Conservation (phyloP, 2,797 vertebrate genomes). For the Gobio occitaniae region DNA sequence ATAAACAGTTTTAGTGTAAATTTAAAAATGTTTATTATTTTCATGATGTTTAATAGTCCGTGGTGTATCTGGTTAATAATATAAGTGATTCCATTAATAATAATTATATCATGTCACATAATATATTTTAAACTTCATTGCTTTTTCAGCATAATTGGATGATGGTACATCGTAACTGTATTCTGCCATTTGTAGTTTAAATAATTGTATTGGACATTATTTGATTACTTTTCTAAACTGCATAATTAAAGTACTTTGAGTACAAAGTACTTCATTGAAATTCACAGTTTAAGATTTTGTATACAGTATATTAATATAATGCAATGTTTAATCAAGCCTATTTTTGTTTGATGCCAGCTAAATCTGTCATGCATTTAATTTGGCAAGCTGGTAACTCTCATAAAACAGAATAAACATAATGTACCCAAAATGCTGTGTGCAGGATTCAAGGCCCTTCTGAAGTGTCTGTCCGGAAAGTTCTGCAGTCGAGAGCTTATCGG, state of each 20-base stretch:
- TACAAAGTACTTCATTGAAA: background rate
- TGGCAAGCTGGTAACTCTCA: background rate
- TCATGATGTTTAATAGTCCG: background rate
- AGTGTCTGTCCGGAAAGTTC: constrained; percentile 96
- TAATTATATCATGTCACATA: background rate
- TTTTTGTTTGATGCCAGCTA: background rate
- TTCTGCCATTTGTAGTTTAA: background rate
- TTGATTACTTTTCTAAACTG: background rate
- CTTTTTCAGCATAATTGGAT: background rate
- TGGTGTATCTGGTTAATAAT: background rate
- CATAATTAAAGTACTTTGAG: background rate
- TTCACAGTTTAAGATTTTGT: background rate
- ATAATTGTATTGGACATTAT: background rate
- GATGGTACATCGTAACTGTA: background rate
- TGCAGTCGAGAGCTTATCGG: constrained; percentile 93
- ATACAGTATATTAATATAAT: background rate
- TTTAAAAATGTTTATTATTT: background rate
- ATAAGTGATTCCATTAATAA: background rate
- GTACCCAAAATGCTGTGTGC: constrained; percentile 30
- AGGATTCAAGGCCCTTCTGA: constrained; percentile 98
- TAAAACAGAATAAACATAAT: background rate
- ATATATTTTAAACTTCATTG: background rate
- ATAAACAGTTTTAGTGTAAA: background rate
- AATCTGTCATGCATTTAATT: background rate
- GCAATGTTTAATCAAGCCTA: background rate